Base-by-base conservation (phyloP, 2,888 invertebrate genomes). In the Ctenicera cuprea region DNA sequence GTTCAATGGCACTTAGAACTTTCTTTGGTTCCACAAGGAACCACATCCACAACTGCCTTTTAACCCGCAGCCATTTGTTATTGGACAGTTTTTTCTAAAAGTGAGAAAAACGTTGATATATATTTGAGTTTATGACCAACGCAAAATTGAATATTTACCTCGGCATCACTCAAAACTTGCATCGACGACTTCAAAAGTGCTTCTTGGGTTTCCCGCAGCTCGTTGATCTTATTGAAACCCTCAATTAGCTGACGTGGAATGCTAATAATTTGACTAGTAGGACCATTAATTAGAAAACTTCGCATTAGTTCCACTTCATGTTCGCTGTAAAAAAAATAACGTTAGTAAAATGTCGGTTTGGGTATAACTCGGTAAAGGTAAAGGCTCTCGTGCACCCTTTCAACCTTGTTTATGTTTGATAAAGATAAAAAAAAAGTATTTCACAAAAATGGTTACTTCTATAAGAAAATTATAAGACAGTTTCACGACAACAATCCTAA, bases 61-160 rank as follows among this genome's bases (percentile, higher is more conserved):
- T 68, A 62, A 80, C 79, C 12, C 78, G 76, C n/a, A 83, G 78
- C 81, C 82, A 83, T 73, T 82, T 82, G 54, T 78, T 61, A 30
- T 69, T 73, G 2, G 69, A 64, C 14, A 79, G 48, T 75, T 81
- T 81, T 68, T 76, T 79, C 83, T 84, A 71, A 77, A 82, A 77
- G n/a, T n/a, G n/a, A n/a, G n/a, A n/a, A n/a, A n/a, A n/a, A n/a
- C n/a, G n/a, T n/a, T n/a, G n/a, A n/a, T n/a, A n/a, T n/a, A n/a
- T n/a, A n/a, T n/a, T n/a, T n/a, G n/a, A n/a, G n/a, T n/a, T n/a
- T 14, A 3, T 14, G 59, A 33, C 33, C 7, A 33, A 67, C 33
- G 2, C n/a, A 33, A 59, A 1, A 30, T n/a, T 26, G 20, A 26
- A 14, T 12, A 63, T 57, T 18, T 75, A 64, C 73, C 50, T 43